A percentile compares a stretch with the other conserved stretches of the same genome.
Conservation (phyloP, 2,888 invertebrate genomes). For the Trichogramma dendrolimi region DNA sequence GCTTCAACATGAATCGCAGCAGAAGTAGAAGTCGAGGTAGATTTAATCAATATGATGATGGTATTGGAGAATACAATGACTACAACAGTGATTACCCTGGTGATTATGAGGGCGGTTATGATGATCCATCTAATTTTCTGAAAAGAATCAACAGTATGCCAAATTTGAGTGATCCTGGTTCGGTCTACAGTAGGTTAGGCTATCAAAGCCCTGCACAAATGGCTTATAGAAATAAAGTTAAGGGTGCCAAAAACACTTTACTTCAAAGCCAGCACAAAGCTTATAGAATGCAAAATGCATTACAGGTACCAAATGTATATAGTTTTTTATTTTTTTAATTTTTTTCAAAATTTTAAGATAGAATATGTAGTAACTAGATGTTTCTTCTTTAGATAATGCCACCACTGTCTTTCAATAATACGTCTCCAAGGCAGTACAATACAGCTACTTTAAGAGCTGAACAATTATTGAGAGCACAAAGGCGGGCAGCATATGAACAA, state of each 20-base stretch:
- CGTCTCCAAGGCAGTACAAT: constrained; percentile 41
- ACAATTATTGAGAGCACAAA: constrained; percentile 46
- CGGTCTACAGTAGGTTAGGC: constrained; percentile 47
- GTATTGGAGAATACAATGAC: constrained; percentile 27
- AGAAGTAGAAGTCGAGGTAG: constrained; percentile 38
- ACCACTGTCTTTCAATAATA: constrained; percentile 1
- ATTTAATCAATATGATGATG: too few species aligned
- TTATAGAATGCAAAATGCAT: constrained; percentile 39
- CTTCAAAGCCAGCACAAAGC: constrained; percentile 45
- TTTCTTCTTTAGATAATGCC: constrained; percentile 1
- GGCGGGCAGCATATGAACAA: constrained; percentile 46
- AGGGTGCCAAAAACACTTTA: constrained; percentile 46
- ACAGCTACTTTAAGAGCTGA: constrained; percentile 46
- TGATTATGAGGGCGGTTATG: constrained; percentile 33
- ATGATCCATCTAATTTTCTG: constrained; percentile 17
- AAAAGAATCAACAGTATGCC: constrained; percentile 47
- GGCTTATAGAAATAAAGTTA: constrained; percentile 48
- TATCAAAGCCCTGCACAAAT: constrained; percentile 49
- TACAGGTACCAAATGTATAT: constrained; percentile 37
- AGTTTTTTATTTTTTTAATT: constrained; percentile 4
- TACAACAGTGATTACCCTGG: constrained; percentile 10
- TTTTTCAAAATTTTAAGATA: background rate
- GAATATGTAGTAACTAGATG: background rate
- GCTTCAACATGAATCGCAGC: constrained; percentile 42
- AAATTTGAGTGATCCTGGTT: constrained; percentile 46